Evolutionary conservation across 2,797 vertebrate genomes (phyloP).

Genomic region (Malacoctenus gilli): DNA sequence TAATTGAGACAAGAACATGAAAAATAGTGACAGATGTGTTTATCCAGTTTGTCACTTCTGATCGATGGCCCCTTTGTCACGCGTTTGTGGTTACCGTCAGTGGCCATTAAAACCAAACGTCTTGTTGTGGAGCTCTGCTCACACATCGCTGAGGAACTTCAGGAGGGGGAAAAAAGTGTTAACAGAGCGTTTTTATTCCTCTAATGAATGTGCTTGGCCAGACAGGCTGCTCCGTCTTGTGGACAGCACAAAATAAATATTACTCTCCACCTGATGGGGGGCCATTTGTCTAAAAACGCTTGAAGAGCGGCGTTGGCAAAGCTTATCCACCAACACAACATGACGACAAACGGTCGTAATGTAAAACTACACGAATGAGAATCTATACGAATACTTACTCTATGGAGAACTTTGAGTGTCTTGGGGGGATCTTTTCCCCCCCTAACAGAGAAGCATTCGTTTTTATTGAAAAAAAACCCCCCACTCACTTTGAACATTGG

Average conservation of each 20-base stretch:
- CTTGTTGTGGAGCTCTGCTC: slow-evolving; percentile 37
- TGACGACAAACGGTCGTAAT: too few species aligned
- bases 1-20: slow-evolving; percentile 32
- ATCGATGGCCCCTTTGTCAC: slow-evolving; percentile 47
- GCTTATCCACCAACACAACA: too few species aligned
- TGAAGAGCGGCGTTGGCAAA: slow-evolving; percentile 16
- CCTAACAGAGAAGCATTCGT: too few species aligned
- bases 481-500: too few species aligned
- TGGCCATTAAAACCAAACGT: slow-evolving; percentile 52
- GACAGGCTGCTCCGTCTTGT: slow-evolving; percentile 51
- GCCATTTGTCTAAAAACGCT: slow-evolving; percentile 40
- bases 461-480: too few species aligned
- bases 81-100: slow-evolving; percentile 38
- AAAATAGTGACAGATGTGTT: slow-evolving; percentile 50
- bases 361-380: too few species aligned
- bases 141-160: slow-evolving; percentile 36
- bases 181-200: slow-evolving; percentile 36
- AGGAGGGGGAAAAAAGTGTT: slow-evolving; percentile 31
- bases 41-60: slow-evolving; percentile 47
- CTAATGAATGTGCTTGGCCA: slow-evolving; percentile 31
- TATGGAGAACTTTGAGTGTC: too few species aligned
- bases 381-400: too few species aligned
- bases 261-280: slow-evolving; percentile 15
- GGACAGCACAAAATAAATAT: slow-evolving; percentile 48
- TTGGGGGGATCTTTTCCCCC: too few species aligned